Conservation (phyloP, 2,113 vertebrate species). For the Urocynchramus pylzowi region DNA sequence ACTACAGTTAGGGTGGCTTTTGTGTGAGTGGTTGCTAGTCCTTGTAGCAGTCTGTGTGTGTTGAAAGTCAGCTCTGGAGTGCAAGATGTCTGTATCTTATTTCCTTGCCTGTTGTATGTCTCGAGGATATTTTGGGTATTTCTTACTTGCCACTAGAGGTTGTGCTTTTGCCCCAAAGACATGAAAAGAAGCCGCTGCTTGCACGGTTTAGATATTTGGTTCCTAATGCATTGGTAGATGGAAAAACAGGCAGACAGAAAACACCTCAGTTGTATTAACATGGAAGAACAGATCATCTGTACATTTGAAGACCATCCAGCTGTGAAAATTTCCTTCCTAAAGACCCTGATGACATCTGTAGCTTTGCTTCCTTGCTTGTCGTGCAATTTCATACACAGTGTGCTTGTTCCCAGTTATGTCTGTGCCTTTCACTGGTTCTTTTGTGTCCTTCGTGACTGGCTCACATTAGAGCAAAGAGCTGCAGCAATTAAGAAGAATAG, state of each 20-base stretch:
- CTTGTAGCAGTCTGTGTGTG: not conserved
- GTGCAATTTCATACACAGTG: not conserved
- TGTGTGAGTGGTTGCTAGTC: not conserved
- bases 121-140: not conserved
- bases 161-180: not conserved
- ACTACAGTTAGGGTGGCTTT: not conserved
- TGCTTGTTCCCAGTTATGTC: not conserved
- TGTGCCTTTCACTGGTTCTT: not conserved
- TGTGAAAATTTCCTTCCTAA: not conserved
- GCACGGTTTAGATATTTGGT: not conserved
- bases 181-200: not conserved
- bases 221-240: not conserved
- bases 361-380: not conserved
- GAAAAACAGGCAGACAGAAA: not conserved
- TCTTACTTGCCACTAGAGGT: not conserved
- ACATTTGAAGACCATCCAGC: not conserved
- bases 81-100: not conserved
- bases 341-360: not conserved
- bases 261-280: not conserved
- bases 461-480: not conserved
- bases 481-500: not conserved
- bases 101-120: not conserved
- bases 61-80: not conserved
- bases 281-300: not conserved
- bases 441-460: not conserved